Evolutionary conservation across 2,888 invertebrate genomes (phyloP).

Genomic region (Bellardia pandia): DNA sequence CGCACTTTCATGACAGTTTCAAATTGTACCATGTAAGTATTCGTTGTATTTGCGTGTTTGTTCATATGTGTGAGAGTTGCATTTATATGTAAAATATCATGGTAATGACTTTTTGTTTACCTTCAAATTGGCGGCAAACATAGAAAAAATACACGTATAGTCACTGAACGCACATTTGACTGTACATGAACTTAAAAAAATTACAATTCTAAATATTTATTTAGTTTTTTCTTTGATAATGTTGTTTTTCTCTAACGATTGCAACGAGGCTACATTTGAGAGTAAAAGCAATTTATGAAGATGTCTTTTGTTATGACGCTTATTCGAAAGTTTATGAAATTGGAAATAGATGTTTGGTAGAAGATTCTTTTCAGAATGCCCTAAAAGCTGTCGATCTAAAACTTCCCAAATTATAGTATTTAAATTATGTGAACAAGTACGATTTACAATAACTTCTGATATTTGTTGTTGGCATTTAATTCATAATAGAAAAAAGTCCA

Average conservation of each 20-base stretch:
- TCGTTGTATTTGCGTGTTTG: not conserved
- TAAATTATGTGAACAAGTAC: no score
- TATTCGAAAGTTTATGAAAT: no score
- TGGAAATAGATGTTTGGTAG: no score
- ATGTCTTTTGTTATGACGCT: no score
- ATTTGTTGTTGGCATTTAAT: no score
- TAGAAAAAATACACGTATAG: conserved; percentile 58
- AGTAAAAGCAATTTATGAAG: not conserved
- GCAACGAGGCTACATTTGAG: conserved; percentile 8
- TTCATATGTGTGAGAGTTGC: conserved; percentile 2
- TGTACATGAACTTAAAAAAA: conserved; percentile 66
- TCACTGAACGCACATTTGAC: conserved; percentile 71
- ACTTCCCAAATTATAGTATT: no score
- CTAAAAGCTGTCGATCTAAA: no score
- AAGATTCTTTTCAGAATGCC: no score
- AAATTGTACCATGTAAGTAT: not conserved
- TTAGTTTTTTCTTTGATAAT: conserved; percentile 1
- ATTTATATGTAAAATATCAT: conserved; percentile 53
- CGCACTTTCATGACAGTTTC: conserved; percentile 36
- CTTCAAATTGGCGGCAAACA: conserved; percentile 67
- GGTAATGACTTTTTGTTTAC: conserved; percentile 72
- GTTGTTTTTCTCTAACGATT: conserved; percentile 18
- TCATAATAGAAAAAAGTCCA: no score
- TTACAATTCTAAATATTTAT: conserved; percentile 57
- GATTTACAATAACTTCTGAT: no score